Evolutionary conservation across 2,888 invertebrate genomes (phyloP).

Genomic region (Flexamia atlantica): DNA sequence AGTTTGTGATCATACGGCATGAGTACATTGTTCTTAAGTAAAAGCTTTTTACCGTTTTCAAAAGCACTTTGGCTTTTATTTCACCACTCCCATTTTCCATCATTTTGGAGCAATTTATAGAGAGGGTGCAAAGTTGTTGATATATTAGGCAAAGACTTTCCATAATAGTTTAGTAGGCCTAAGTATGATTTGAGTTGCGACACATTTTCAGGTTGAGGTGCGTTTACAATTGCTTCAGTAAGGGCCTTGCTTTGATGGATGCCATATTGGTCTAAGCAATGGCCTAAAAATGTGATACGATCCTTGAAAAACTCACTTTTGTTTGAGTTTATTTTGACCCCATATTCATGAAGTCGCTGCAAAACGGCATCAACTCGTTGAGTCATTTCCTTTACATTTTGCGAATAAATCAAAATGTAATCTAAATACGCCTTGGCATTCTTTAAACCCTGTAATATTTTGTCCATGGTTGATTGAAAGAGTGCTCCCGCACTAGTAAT

Average conservation of each 20-base stretch:
- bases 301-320: constrained; percentile 61
- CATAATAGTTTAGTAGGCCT: constrained; percentile 15
- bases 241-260: constrained; percentile 11
- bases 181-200: constrained; percentile 15
- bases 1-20: constrained; percentile 46
- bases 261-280: constrained; percentile 24
- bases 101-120: neutral
- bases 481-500: constrained; percentile 62
- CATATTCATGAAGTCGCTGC: constrained; percentile 62
- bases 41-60: neutral
- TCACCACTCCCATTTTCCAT: constrained; percentile 36
- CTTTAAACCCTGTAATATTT: constrained; percentile 68
- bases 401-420: constrained; percentile 69
- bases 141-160: constrained; percentile 20
- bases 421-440: constrained; percentile 69
- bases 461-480: constrained; percentile 67
- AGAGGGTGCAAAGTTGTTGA: neutral
- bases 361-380: constrained; percentile 65
- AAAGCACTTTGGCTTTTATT: constrained; percentile 11
- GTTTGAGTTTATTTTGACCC: constrained; percentile 55
- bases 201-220: neutral
- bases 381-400: constrained; percentile 67
- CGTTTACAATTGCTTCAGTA: neutral
- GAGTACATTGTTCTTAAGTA: constrained; percentile 29
- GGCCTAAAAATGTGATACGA: constrained; percentile 58